These are phyloP conservation scores for Macroglossus sobrinus DNA, from an alignment of 2,113 vertebrate species.

Conservation along the genomic window DNA sequence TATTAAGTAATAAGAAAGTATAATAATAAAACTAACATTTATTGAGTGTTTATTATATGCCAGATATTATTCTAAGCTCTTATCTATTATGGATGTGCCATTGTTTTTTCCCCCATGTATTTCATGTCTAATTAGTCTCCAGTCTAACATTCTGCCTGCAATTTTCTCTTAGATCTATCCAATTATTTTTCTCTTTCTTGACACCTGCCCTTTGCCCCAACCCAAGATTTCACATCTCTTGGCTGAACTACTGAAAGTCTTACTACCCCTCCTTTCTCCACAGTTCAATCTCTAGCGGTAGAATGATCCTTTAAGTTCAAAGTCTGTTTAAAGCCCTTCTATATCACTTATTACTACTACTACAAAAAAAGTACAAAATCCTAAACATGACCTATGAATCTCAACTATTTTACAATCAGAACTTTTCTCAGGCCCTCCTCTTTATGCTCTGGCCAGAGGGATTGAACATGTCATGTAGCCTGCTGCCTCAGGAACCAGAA, in stretches of 20 bases:
- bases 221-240: background rate
- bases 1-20: background rate
- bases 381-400: background rate
- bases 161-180: background rate
- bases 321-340: background rate
- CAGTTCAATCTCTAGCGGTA: background rate
- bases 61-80: background rate
- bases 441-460: background rate
- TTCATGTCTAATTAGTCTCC: background rate
- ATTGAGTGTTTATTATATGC: background rate
- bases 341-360: background rate
- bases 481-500: background rate
- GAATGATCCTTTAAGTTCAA: background rate
- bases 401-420: background rate
- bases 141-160: background rate
- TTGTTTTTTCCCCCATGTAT: background rate
- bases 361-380: background rate
- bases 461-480: background rate
- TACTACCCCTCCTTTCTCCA: rapidly evolving
- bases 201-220: background rate
- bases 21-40: background rate
- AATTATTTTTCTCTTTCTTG: background rate
- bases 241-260: background rate
- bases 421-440: background rate
- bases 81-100: background rate